These are phyloP conservation scores for Pseudomyrmex sp. DNA, from an alignment of 1,140 invertebrate genomes.

Conservation along the genomic window DNA sequence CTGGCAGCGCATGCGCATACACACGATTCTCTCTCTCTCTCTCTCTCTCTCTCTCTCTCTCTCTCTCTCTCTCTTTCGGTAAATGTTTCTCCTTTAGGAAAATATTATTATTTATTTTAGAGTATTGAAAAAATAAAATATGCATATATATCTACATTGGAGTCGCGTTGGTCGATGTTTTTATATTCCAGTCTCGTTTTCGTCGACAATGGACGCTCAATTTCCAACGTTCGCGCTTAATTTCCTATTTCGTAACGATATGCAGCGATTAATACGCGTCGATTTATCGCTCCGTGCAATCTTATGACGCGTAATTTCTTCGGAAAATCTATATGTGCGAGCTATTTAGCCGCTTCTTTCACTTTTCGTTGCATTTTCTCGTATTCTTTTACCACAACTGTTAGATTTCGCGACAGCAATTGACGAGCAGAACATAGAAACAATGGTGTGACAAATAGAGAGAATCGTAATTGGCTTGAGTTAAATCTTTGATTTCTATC, in stretches of 20 bases:
- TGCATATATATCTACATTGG: neutral
- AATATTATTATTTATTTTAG: constrained; percentile 31
- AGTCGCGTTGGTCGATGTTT: neutral
- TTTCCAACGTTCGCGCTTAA: constrained; percentile 60
- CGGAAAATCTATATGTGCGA: constrained; percentile 9
- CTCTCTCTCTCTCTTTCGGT: too few relatives aligned
- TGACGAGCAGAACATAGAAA: constrained; percentile 5
- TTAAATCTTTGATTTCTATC: constrained; percentile 46
- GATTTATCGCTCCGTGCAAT: constrained; percentile 62
- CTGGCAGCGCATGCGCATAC: neutral
- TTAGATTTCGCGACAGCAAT: constrained; percentile 22
- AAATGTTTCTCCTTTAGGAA: constrained; percentile 9
- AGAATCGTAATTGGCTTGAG: constrained; percentile 20
- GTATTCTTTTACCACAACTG: neutral
- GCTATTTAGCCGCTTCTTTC: constrained; percentile 14
- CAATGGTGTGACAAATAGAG: constrained; percentile 23
- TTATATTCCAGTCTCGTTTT: neutral
- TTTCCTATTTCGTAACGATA: constrained; percentile 52
- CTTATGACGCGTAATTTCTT: constrained; percentile 44
- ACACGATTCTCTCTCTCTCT: too few relatives aligned
- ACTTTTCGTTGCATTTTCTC: too few relatives aligned
- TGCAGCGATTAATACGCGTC: constrained; percentile 55
- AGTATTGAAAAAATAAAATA: constrained; percentile 46
- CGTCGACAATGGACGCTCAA: constrained; percentile 12
- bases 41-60: too few relatives aligned